Evolutionary conservation across 1,140 invertebrate genomes (phyloP), one percentile per base, ranked within the genome.

Genomic region (Saxidomus purpurata): DNA sequence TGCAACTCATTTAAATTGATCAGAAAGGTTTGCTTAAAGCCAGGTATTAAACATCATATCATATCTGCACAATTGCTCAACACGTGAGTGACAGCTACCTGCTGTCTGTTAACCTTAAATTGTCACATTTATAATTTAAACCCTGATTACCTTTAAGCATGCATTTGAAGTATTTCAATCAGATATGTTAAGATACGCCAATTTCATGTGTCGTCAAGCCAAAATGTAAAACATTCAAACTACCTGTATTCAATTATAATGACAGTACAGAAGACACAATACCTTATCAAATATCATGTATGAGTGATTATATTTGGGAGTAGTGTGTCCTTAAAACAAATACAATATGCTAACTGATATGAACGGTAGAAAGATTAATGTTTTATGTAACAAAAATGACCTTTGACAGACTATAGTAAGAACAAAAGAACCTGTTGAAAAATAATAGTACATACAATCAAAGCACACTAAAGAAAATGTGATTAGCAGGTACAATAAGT

Each of bases 221-320:
- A 17, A 22, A n/a, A 52, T 31, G 76, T 55, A 79, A 36, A 55
- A 55, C 31, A 79, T 31, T 79, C 17, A 28, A 49, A 22, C 43
- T 47, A 77, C 43, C n/a, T 47, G 47, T 31, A 77, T 77, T 77
- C 43, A 77, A 77, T 77, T 47, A 77, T 77, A 77, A 47, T 77
- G 74, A 77, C 74, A 77, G 47, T 28, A n/a, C 15, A 71, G 34
- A 71, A 71, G 67, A 38, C 67, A 71, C 36, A 40, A 71, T 38
- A 22, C 34, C 67, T 71, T 71, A 71, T 71, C 67, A 71, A 71
- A 71, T 71, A 71, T 71, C 67, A 71, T 71, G 36, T 71, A 71
- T n/a, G 17, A 28, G 59, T 28, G 59, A 63, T 63, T 63, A 25
- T 63, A 15, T 63, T 28, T 63, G n/a, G 25, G 59, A 63, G 28